Conservation (phyloP, 2,797 vertebrate species). For the Microhierax caerulescens region DNA sequence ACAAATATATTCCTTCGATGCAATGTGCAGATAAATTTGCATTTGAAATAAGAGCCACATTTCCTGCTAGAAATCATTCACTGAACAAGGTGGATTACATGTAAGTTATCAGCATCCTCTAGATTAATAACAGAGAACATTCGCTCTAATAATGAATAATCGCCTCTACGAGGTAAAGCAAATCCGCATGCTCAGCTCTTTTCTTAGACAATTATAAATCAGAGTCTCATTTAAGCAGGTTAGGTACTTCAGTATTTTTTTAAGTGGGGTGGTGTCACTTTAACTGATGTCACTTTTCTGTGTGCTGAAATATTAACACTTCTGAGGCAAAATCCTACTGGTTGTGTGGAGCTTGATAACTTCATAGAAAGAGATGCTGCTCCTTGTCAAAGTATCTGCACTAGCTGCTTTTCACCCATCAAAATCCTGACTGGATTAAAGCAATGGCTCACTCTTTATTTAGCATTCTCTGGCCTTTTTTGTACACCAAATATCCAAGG, state of each 20-base stretch:
- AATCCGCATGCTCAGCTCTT: conserved; percentile 3
- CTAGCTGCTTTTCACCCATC: background rate
- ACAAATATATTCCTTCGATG: background rate
- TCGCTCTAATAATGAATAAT: background rate
- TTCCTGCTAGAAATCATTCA: background rate
- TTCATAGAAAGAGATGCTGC: background rate
- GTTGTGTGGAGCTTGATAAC: background rate
- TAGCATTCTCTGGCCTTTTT: background rate
- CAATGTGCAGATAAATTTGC: background rate
- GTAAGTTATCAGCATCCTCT: background rate
- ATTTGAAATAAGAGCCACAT: background rate
- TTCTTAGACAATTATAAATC: conserved; percentile 30
- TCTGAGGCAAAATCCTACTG: background rate
- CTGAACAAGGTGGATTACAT: background rate
- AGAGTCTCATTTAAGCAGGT: background rate
- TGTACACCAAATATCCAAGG: background rate
- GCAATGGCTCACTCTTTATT: background rate
- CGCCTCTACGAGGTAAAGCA: background rate
- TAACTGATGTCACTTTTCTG: background rate
- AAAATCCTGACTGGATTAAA: background rate
- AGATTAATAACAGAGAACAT: background rate
- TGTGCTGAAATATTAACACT: background rate
- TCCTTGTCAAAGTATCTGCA: background rate
- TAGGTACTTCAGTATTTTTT: background rate
- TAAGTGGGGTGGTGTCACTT: background rate